Percentiles rank a stretch among this genome's conserved stretches.
These are phyloP conservation scores for Rostrhamus sociabilis DNA, from an alignment of 2,797 vertebrate genomes.

Conservation along the genomic window DNA sequence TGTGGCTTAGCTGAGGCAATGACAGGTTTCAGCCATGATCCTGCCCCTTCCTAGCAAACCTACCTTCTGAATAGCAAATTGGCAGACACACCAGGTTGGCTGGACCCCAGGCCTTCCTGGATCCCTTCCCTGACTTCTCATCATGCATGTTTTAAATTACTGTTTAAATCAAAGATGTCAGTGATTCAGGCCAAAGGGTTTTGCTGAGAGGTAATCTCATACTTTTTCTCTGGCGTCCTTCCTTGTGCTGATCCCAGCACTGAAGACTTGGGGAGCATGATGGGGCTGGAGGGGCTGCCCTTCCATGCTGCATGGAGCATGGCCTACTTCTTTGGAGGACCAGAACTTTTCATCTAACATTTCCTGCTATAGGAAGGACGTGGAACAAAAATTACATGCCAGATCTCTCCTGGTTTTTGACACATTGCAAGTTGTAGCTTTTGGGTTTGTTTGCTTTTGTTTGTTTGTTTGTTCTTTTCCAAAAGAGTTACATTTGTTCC, in stretches of 20 bases:
- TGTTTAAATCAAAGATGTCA: constrained; percentile 67
- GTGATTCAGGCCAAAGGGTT: constrained; percentile 66
- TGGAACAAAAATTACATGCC: neutral
- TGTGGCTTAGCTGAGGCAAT: neutral
- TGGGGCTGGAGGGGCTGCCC: neutral
- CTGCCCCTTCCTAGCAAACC: constrained; percentile 34
- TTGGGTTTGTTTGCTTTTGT: neutral
- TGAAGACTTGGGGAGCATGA: neutral
- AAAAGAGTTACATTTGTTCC: neutral
- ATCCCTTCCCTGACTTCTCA: constrained; percentile 65
- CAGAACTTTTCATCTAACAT: neutral
- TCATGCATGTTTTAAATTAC: constrained; percentile 67
- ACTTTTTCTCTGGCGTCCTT: constrained; percentile 44
- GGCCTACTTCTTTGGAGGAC: neutral
- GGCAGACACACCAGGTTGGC: constrained; percentile 43
- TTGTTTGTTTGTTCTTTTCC: neutral
- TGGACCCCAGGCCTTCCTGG: constrained; percentile 58
- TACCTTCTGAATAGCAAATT: constrained; percentile 50
- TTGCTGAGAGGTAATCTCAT: constrained; percentile 63
- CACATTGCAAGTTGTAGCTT: neutral
- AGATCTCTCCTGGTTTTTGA: neutral
- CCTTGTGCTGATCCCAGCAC: constrained; percentile 47
- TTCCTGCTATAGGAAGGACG: neutral
- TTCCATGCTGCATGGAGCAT: neutral
- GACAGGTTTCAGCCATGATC: constrained; percentile 6